These are phyloP conservation scores for Callosobruchus maculatus DNA, from an alignment of 2,888 invertebrate species.

Conservation along the genomic window DNA sequence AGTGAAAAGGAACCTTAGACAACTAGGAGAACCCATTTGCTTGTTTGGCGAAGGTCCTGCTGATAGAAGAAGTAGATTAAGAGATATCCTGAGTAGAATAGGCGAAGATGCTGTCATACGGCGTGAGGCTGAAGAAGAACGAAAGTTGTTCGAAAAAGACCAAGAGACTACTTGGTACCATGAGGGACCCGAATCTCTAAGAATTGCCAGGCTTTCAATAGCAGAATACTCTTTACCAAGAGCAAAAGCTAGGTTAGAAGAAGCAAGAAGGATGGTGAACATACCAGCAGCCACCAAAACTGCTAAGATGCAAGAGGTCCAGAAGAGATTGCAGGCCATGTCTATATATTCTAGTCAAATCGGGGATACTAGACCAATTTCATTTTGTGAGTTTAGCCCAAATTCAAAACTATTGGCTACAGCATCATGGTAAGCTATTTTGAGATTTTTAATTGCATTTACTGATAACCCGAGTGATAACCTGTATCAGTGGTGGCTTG, in stretches of 20 bases:
- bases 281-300: constrained; percentile 70
- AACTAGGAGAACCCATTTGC: constrained; percentile 94
- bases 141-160: constrained; percentile 73
- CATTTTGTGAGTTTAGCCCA: constrained; percentile 88
- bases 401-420: constrained; percentile 88
- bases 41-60: constrained; percentile 98
- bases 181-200: constrained; percentile 84
- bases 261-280: constrained; percentile 59
- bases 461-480: no score
- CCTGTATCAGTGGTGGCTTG: no score
- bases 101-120: constrained; percentile 89
- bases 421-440: constrained; percentile 75
- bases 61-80: constrained; percentile 85
- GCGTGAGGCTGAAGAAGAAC: constrained; percentile 78
- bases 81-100: constrained; percentile 82
- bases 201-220: constrained; percentile 81
- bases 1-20: constrained; percentile 86
- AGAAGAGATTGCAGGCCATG: constrained; percentile 80
- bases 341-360: constrained; percentile 89
- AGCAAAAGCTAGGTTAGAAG: constrained; percentile 61
- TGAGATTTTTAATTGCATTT: no score
- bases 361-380: constrained; percentile 89
- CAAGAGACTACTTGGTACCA: constrained; percentile 98
- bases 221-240: constrained; percentile 68
- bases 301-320: constrained; percentile 86